Conservation (phyloP, 2,888 invertebrate genomes). For the Limnephilus auricula region DNA sequence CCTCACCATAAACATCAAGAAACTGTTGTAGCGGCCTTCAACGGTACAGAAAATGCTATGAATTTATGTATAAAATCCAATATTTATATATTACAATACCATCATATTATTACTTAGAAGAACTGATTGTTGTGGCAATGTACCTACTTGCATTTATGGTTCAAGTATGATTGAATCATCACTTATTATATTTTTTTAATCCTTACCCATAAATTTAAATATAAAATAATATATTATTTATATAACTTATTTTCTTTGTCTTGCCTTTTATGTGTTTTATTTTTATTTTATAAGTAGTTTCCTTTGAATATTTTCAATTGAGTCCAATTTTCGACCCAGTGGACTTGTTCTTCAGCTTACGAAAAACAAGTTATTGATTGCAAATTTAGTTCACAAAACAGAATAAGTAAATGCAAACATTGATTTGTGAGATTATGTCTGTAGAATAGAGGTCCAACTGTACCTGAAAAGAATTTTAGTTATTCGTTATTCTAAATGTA, state of each 20-base stretch:
- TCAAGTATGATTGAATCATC: slow-evolving; percentile 48
- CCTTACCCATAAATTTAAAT: neutral
- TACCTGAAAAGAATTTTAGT: neutral
- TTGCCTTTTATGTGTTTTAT: neutral
- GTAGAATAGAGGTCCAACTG: neutral
- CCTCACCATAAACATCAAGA: too few species aligned
- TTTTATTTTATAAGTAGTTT: neutral
- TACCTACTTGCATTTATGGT: slow-evolving; percentile 52
- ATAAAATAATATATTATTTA: slow-evolving; percentile 26
- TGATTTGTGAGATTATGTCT: neutral
- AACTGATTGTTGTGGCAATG: slow-evolving; percentile 6
- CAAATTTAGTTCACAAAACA: neutral
- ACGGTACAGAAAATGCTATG: neutral
- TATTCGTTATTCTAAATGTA: neutral
- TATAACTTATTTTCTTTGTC: slow-evolving; percentile 11
- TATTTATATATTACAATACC: neutral
- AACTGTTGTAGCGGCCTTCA: too few species aligned
- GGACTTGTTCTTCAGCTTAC: neutral
- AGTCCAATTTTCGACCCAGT: too few species aligned
- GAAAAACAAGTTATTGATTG: neutral
- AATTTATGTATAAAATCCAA: neutral
- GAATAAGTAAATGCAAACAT: neutral
- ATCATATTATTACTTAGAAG: neutral
- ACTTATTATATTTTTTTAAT: neutral
- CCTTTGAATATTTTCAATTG: neutral